Base-by-base conservation (phyloP, 1,140 invertebrate species). In the Drosophila mojavensis region DNA sequence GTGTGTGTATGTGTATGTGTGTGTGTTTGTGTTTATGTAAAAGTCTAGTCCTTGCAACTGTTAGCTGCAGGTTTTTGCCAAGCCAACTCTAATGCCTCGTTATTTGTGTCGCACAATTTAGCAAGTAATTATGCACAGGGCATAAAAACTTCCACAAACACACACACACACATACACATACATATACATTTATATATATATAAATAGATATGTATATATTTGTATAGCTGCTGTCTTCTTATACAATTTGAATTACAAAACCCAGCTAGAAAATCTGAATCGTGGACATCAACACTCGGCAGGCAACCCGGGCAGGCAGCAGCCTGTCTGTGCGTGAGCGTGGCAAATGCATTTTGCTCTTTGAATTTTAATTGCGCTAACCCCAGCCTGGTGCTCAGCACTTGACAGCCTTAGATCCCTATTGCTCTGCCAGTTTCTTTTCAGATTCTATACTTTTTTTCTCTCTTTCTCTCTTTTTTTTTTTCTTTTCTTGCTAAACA, bases 71-170 rank as follows among this genome's bases (percentile, higher is more conserved):
- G 64, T 68, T 79, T 76, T 76, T 76, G 64, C 79, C 79, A 48
- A 58, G 63, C 50, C 54, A 36, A 39, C 59, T 59, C 41, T 81
- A 78, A 82, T 82, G 79, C 75, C 62, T 39, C 62, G 51, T 83
- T 73, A 83, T 77, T 84, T 83, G 81, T 82, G 53, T 78, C 76
- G 74, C 66, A 79, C 79, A 79, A 83, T 82, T 82, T 79, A 83
- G 64, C 81, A 72, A 73, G 72, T 79, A 77, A 84, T 79, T 83
- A 83, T 84, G 76, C 75, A 62, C 24, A 50, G 61, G 50, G 55
- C 56, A 67, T 41, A 53, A 65, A 72, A 74, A 68, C 43, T 15
- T 5, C 43, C 10, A 39, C 36, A 11, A 0, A 39, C 10, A 39
- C 0, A 39, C 4, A 39, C 6, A 33, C 7, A 33, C 2, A 33